phyloP scores from a whole-genome alignment of 2,797 vertebrate species.

The Gymnoscopelus braueri region DNA sequence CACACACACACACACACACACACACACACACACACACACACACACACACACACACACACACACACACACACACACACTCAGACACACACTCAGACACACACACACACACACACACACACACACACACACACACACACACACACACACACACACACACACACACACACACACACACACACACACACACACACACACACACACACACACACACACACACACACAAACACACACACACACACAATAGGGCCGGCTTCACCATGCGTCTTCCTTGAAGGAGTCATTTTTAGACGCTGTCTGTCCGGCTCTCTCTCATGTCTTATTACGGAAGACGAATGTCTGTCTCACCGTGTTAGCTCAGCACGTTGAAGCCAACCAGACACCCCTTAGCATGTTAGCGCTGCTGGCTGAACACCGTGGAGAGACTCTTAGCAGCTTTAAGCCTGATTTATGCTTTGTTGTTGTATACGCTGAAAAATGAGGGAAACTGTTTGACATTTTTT shows the following conservation, averaged over 20 bases:
- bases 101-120: not conserved
- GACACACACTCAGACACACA: not conserved
- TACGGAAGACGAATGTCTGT: slow-evolving; percentile 73
- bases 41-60: not conserved
- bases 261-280: slow-evolving; percentile 69
- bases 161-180: slow-evolving; percentile 11
- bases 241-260: slow-evolving; percentile 54
- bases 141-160: slow-evolving; percentile 1
- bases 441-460: too few species aligned
- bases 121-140: not conserved
- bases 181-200: slow-evolving; percentile 20
- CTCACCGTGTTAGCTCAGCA: slow-evolving; percentile 15
- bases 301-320: slow-evolving; percentile 73
- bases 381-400: slow-evolving; percentile 45
- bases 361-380: slow-evolving; percentile 21
- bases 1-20: slow-evolving; percentile 21
- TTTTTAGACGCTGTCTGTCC: slow-evolving; percentile 65
- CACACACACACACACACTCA: not conserved
- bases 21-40: slow-evolving; percentile 15
- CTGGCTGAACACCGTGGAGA: too few species aligned
- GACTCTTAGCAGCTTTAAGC: too few species aligned
- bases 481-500: too few species aligned
- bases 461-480: too few species aligned
- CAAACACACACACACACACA: not conserved
- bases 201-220: not conserved